Evolutionary conservation across 2,888 invertebrate species (phyloP).

Genomic region (Parelbella ahira): DNA sequence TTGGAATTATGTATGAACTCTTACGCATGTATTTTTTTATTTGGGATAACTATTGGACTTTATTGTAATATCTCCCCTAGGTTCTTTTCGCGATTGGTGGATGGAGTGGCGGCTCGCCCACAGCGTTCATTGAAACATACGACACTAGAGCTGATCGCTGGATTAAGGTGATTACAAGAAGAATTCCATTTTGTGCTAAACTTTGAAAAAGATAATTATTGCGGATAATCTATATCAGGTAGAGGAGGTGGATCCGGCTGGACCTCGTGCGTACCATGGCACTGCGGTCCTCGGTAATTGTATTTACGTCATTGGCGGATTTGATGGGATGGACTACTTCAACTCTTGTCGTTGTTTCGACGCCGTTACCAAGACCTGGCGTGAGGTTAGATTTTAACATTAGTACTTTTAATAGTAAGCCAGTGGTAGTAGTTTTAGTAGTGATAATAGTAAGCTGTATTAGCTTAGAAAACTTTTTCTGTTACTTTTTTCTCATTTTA

Average conservation of each 20-base stretch:
- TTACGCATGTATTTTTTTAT: too few species aligned
- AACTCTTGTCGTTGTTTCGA: slow-evolving; percentile 94
- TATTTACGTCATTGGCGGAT: slow-evolving; percentile 95
- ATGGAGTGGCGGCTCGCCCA: slow-evolving; percentile 85
- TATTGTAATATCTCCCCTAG: slow-evolving; percentile 42
- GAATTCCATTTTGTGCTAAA: too few species aligned
- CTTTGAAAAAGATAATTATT: background rate
- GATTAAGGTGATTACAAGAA: too few species aligned
- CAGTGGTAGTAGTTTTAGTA: too few species aligned
- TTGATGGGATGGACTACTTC: slow-evolving; percentile 94
- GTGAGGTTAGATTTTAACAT: too few species aligned
- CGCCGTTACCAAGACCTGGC: slow-evolving; percentile 91
- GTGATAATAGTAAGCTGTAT: too few species aligned
- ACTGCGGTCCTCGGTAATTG: slow-evolving; percentile 91
- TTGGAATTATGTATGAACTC: too few species aligned
- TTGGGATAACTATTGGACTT: too few species aligned
- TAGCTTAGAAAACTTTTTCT: too few species aligned
- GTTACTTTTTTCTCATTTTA: too few species aligned
- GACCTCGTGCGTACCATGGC: slow-evolving; percentile 96
- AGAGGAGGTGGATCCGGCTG: slow-evolving; percentile 88
- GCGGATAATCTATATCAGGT: slow-evolving; percentile 77
- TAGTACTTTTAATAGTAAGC: too few species aligned
- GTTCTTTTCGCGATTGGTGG: slow-evolving; percentile 87
- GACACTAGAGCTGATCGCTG: slow-evolving; percentile 94
- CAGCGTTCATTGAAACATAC: slow-evolving; percentile 91